phyloP scores from a whole-genome alignment of 2,797 vertebrate genomes.

The Alectoris magna region DNA sequence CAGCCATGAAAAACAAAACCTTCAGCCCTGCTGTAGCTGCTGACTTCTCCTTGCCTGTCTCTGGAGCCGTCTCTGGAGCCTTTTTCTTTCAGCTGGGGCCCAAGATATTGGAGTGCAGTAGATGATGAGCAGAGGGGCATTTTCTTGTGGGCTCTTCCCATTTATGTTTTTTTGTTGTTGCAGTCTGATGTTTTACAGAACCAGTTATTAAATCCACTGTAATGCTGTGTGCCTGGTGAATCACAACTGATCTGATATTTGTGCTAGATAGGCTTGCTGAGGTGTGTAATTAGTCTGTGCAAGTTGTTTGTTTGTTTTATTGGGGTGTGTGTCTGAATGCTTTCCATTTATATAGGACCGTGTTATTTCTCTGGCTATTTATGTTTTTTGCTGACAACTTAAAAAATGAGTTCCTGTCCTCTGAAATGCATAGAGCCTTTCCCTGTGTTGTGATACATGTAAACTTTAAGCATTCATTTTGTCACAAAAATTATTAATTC shows the following conservation, averaged over 20 bases:
- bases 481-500: not conserved
- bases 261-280: not conserved
- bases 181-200: accelerated
- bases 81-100: not conserved
- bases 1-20: accelerated
- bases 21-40: not conserved
- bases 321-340: not conserved
- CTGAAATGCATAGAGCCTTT: accelerated
- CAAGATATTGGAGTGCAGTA: accelerated
- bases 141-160: accelerated
- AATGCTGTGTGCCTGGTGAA: accelerated
- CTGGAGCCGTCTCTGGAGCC: too few relatives aligned
- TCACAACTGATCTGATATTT: not conserved
- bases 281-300: not conserved
- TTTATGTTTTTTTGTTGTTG: accelerated
- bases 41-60: not conserved
- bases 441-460: accelerated
- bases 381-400: not conserved
- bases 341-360: not conserved
- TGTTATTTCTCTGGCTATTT: accelerated
- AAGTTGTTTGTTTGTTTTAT: accelerated
- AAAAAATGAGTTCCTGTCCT: not conserved
- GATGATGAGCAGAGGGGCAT: not conserved
- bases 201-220: accelerated
- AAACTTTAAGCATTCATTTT: not conserved